These are phyloP conservation scores for Idaea aversata DNA, from an alignment of 2,888 invertebrate genomes.

Conservation along the genomic window DNA sequence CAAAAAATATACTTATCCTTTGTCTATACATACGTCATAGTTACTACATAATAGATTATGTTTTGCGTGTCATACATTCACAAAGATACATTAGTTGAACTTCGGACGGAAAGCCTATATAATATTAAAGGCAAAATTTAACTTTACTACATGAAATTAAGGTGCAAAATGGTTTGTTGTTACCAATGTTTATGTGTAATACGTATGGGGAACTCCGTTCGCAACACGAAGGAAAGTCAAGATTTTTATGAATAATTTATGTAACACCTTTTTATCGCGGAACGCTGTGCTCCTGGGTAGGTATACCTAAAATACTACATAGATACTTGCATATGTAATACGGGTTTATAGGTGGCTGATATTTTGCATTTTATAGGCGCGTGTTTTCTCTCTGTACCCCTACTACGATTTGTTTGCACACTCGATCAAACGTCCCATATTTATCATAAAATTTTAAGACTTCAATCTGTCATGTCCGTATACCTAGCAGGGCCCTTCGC, in stretches of 20 bases:
- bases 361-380: background rate
- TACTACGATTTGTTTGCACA: background rate
- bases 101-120: slow-evolving; percentile 9
- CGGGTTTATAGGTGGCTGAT: background rate
- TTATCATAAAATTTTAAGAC: background rate
- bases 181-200: slow-evolving; percentile 11
- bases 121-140: background rate
- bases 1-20: background rate
- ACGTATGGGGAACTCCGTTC: slow-evolving; percentile 19
- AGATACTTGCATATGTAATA: background rate
- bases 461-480: no score
- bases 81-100: slow-evolving; percentile 24
- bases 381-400: background rate
- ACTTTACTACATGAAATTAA: background rate
- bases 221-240: slow-evolving; percentile 43
- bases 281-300: slow-evolving; percentile 25
- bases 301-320: background rate
- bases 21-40: background rate
- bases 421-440: no score
- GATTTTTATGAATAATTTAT: slow-evolving; percentile 77
- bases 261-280: slow-evolving; percentile 57
- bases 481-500: no score
- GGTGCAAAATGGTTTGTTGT: slow-evolving; percentile 11
- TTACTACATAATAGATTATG: slow-evolving; percentile 3
- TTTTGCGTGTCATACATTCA: slow-evolving; percentile 23